Evolutionary conservation across 2,797 vertebrate genomes (phyloP).

Genomic region (Podarcis lilfordi): DNA sequence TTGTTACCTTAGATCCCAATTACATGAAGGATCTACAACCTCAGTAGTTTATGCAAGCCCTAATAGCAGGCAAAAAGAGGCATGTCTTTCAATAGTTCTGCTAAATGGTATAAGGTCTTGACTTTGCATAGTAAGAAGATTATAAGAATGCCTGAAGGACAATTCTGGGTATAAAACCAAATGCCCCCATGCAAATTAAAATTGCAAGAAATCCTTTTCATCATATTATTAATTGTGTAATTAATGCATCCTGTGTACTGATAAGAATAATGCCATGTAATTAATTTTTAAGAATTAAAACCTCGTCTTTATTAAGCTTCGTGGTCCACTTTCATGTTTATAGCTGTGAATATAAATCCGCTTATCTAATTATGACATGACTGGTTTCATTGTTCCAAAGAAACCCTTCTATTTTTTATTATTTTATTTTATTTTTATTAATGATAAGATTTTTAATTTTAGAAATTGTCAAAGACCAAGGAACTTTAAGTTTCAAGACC

Average conservation of each 20-base stretch:
- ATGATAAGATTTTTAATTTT: constrained; percentile 68
- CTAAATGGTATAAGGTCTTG: constrained; percentile 78
- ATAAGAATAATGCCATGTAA: constrained; percentile 86
- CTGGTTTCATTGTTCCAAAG: constrained; percentile 81
- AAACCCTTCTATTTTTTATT: constrained; percentile 74
- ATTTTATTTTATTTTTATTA: constrained; percentile 80
- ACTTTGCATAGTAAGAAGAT: constrained; percentile 80
- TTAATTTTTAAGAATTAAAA: constrained; percentile 86
- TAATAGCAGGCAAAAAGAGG: constrained; percentile 59
- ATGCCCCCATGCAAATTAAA: constrained; percentile 74
- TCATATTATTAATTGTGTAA: constrained; percentile 84
- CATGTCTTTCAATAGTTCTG: constrained; percentile 65
- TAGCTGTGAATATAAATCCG: constrained; percentile 80
- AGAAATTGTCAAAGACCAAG: constrained; percentile 60
- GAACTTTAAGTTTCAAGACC: constrained; percentile 69
- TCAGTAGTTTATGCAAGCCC: constrained; percentile 53
- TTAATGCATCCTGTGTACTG: constrained; percentile 83
- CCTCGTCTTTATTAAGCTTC: constrained; percentile 78
- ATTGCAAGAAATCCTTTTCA: constrained; percentile 71
- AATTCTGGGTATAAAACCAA: constrained; percentile 75
- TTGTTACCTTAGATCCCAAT: constrained; percentile 72
- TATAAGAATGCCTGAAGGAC: constrained; percentile 79
- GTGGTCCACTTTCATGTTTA: constrained; percentile 82
- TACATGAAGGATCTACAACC: constrained; percentile 66
- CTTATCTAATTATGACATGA: constrained; percentile 85